Evolutionary conservation across 2,797 vertebrate species (phyloP).

Genomic region (Diglossa cyanea): DNA sequence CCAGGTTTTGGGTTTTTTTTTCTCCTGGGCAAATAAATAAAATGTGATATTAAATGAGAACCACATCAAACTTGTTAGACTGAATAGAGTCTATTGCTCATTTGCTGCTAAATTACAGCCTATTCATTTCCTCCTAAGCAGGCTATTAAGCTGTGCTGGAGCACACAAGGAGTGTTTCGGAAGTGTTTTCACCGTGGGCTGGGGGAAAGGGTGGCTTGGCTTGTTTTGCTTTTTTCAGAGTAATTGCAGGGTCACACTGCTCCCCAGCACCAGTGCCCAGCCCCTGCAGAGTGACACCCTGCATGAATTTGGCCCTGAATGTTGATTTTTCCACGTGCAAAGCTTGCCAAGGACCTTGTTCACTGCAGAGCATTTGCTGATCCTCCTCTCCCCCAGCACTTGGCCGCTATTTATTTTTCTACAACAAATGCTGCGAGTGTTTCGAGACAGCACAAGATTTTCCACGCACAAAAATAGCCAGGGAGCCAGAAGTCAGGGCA

Average conservation of each 20-base stretch:
- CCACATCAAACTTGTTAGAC: constrained; percentile 39
- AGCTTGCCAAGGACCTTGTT: constrained; percentile 33
- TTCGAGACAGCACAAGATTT: neutral
- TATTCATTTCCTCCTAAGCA: constrained; percentile 52
- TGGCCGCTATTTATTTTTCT: neutral
- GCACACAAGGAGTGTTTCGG: constrained; percentile 16
- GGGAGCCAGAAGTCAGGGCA: neutral
- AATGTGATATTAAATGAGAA: constrained; percentile 41
- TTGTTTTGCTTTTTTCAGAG: neutral
- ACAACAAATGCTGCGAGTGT: neutral
- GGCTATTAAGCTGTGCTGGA: constrained; percentile 20
- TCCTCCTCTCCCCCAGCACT: neutral
- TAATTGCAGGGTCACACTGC: constrained; percentile 44
- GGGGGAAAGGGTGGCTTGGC: constrained; percentile 4
- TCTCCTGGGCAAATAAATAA: constrained; percentile 41
- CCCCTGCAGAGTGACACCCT: neutral
- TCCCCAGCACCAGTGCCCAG: neutral
- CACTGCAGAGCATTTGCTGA: neutral
- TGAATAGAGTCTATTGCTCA: constrained; percentile 32
- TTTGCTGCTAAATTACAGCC: constrained; percentile 56
- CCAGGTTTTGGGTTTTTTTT: neutral
- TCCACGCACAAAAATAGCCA: neutral
- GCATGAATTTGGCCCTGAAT: neutral
- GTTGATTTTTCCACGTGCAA: constrained; percentile 47
- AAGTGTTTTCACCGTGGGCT: neutral